Conservation (phyloP, 2,113 vertebrate genomes). For the Pithys albifrons region DNA sequence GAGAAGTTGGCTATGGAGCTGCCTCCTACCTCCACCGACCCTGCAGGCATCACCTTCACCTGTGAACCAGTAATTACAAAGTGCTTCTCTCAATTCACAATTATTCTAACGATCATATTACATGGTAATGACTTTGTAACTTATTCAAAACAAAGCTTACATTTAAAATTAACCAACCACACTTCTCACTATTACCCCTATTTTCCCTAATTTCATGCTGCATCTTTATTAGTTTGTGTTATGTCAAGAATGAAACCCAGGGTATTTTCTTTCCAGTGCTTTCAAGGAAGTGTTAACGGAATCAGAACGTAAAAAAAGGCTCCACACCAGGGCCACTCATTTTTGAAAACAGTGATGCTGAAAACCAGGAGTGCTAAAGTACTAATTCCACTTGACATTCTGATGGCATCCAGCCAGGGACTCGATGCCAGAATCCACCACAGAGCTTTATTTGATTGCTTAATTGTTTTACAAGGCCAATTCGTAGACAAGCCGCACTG, state of each 20-base stretch:
- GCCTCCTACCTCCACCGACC: neutral
- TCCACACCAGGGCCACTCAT: neutral
- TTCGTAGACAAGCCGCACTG: conserved; percentile 13
- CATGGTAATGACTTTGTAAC: neutral
- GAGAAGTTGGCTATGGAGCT: conserved; percentile 3
- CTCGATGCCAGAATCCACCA: conserved; percentile 29
- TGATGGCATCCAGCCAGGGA: conserved; percentile 42
- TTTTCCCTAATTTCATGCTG: neutral
- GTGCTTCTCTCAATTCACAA: neutral
- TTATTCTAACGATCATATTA: neutral
- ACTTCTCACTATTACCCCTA: neutral
- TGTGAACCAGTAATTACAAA: neutral
- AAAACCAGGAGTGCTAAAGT: conserved; percentile 31
- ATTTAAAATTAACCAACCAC: neutral
- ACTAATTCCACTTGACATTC: conserved; percentile 50
- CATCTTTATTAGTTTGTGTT: neutral
- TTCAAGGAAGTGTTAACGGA: neutral
- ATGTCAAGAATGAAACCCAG: neutral
- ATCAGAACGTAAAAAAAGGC: neutral
- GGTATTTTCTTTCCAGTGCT: neutral
- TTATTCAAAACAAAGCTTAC: neutral
- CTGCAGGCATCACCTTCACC: conserved; percentile 16
- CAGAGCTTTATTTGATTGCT: conserved; percentile 57
- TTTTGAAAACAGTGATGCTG: neutral
- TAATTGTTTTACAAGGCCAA: conserved; percentile 60